Conservation (phyloP, 2,113 vertebrate species). For the Hipposideros armiger region DNA sequence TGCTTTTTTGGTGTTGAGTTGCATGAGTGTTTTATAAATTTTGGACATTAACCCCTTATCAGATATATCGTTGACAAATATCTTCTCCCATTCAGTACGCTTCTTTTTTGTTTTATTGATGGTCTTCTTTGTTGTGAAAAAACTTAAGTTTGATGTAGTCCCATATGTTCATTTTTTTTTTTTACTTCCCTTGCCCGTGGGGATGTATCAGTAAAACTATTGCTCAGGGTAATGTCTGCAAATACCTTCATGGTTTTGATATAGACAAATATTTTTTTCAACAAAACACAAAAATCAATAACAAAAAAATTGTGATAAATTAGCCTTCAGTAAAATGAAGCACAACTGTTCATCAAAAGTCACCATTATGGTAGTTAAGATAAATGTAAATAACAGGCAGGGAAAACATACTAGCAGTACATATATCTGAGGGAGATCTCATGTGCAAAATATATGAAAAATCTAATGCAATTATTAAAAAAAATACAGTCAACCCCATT, state of each 20-base stretch:
- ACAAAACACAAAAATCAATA: neutral
- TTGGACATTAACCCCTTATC: too few relatives aligned
- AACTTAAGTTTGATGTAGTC: too few relatives aligned
- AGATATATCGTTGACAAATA: too few relatives aligned
- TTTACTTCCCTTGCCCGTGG: too few relatives aligned
- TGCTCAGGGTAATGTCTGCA: too few relatives aligned
- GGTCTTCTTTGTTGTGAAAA: too few relatives aligned
- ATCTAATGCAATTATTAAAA: neutral
- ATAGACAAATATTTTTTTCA: neutral
- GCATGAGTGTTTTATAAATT: too few relatives aligned
- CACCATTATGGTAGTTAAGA: neutral
- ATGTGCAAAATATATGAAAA: slow-evolving; percentile 15
- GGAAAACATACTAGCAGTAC: neutral
- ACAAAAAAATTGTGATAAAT: neutral
- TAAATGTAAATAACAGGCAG: neutral
- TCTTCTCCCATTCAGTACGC: too few relatives aligned
- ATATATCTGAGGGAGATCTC: neutral
- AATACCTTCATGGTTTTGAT: neutral
- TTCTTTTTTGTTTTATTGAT: too few relatives aligned
- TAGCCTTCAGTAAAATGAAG: neutral
- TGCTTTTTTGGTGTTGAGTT: too few relatives aligned
- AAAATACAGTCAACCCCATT: neutral
- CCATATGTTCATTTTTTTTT: too few relatives aligned
- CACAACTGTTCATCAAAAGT: neutral
- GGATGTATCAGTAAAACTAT: too few relatives aligned